Evolutionary conservation across 2,888 invertebrate species (phyloP).

Genomic region (Diarsia rubi): DNA sequence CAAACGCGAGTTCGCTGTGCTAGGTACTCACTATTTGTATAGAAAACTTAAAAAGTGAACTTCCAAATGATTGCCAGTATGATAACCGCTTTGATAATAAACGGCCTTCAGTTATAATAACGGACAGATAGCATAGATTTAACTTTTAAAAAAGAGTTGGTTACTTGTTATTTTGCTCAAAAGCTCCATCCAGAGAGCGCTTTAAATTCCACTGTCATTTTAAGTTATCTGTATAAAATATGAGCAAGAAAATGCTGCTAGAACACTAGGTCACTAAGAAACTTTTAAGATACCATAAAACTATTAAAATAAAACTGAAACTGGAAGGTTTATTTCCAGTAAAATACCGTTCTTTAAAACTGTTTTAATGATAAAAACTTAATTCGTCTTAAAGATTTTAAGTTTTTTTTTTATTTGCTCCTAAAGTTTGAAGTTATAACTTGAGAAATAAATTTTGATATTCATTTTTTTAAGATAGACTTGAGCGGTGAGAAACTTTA

Average conservation of each 20-base stretch:
- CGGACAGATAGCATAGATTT: neutral
- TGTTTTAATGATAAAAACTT: conserved; percentile 45
- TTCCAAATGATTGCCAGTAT: neutral
- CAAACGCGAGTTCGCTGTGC: neutral
- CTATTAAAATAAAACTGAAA: conserved; percentile 52
- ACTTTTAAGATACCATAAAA: conserved; percentile 54
- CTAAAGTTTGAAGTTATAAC: conserved; percentile 8
- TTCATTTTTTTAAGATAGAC: neutral
- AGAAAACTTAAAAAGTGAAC: neutral
- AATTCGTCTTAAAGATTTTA: conserved; percentile 25
- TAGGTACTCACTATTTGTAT: neutral
- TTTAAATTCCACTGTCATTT: conserved; percentile 30
- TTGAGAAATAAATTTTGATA: neutral
- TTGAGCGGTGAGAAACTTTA: neutral
- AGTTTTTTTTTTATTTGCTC: conserved; percentile 16
- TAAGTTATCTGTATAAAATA: conserved; percentile 49
- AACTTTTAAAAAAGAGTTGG: neutral
- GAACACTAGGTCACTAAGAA: conserved; percentile 46
- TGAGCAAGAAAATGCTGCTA: conserved; percentile 36
- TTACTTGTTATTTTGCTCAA: neutral
- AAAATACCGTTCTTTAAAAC: conserved; percentile 40
- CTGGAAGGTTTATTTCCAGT: conserved; percentile 43
- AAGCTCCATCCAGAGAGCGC: conserved; percentile 14
- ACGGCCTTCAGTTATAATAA: neutral
- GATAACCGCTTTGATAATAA: neutral